Percentiles rank a stretch among this genome's conserved stretches.
Evolutionary conservation across 2,113 vertebrate species (phyloP).

Genomic region (Corythoichthys intestinalis): DNA sequence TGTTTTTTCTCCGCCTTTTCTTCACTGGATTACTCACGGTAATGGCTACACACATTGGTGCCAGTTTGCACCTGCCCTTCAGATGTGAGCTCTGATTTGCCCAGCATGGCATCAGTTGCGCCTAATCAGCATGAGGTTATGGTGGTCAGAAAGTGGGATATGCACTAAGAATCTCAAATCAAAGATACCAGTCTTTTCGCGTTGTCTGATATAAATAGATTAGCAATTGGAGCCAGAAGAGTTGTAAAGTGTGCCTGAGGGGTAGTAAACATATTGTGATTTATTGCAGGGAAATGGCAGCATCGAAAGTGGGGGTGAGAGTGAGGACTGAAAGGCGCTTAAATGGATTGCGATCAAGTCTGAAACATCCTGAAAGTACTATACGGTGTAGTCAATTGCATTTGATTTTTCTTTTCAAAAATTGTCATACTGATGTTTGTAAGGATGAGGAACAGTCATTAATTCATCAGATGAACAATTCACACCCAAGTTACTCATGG

Average conservation of each 20-base stretch:
- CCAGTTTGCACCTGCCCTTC: too few relatives aligned
- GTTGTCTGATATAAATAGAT: conserved; percentile 67
- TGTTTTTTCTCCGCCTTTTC: too few relatives aligned
- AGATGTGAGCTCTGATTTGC: too few relatives aligned
- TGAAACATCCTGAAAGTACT: not conserved
- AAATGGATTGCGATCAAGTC: not conserved
- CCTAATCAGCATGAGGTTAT: too few relatives aligned
- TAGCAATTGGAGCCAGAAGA: conserved; percentile 57
- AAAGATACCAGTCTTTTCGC: conserved; percentile 43
- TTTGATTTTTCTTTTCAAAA: not conserved
- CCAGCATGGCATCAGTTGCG: too few relatives aligned
- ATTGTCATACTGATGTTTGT: not conserved
- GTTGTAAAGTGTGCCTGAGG: conserved; percentile 55
- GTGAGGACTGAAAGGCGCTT: not conserved
- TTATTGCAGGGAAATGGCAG: conserved; percentile 41
- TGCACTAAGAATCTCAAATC: conserved; percentile 35
- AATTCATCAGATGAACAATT: too few relatives aligned
- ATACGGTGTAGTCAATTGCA: not conserved
- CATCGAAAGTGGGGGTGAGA: conserved; percentile 10
- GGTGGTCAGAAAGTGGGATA: too few relatives aligned
- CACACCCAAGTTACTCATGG: too few relatives aligned
- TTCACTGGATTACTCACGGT: too few relatives aligned
- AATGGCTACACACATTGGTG: too few relatives aligned
- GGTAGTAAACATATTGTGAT: conserved; percentile 65
- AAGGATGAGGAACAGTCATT: too few relatives aligned